Percentiles rank a stretch among this genome's conserved stretches.
These are phyloP conservation scores for Tupiocoris notatus DNA, from an alignment of 2,888 invertebrate genomes.

Conservation along the genomic window DNA sequence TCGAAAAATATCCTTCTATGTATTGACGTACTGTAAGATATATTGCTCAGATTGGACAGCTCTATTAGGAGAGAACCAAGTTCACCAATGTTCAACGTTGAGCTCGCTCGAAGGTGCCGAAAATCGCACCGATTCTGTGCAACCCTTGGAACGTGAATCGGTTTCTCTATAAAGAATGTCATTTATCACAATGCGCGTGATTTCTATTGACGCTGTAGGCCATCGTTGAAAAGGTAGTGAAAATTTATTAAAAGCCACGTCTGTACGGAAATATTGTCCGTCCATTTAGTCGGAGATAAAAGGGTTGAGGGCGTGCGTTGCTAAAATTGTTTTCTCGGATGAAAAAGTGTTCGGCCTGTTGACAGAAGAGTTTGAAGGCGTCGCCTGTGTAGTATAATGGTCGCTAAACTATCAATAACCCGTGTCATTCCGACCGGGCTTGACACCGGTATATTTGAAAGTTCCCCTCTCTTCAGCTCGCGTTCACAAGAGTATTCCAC, in stretches of 20 bases:
- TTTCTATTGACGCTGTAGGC: background rate
- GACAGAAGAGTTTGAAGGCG: background rate
- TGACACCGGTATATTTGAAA: background rate
- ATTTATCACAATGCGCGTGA: background rate
- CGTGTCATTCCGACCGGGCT: background rate
- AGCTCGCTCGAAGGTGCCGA: too few relatives aligned
- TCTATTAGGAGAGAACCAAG: too few relatives aligned
- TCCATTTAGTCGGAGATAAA: background rate
- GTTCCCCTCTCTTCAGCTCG: background rate
- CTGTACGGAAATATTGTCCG: background rate
- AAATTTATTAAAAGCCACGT: background rate
- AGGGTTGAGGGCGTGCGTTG: background rate
- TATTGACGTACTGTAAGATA: too few relatives aligned
- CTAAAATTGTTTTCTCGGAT: background rate
- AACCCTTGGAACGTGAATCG: too few relatives aligned
- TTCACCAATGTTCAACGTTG: too few relatives aligned
- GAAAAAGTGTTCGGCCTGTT: background rate
- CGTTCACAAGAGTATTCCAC: background rate
- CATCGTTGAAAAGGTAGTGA: background rate
- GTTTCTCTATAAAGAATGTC: background rate
- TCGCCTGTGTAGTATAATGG: background rate
- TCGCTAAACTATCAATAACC: conserved; percentile 30
- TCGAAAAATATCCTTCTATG: too few relatives aligned
- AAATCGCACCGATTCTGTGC: too few relatives aligned
- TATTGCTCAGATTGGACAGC: too few relatives aligned